phyloP scores from a whole-genome alignment of 1,140 invertebrate genomes.

The Archegozetes longisetosus region DNA sequence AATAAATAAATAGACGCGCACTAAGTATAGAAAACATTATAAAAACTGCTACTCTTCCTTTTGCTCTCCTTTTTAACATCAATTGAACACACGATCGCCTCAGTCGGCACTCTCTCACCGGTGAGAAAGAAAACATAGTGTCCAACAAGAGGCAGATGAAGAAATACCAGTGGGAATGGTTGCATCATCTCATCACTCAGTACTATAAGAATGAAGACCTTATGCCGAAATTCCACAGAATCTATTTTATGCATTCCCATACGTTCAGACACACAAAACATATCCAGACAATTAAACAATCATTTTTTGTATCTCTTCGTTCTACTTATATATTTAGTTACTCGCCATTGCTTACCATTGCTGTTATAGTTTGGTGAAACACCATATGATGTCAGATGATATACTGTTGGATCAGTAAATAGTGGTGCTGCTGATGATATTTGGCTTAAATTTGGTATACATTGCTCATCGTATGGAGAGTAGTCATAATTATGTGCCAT shows the following conservation, averaged over 20 bases:
- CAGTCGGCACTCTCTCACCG: not conserved
- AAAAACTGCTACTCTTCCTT: no score
- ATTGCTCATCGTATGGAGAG: not conserved
- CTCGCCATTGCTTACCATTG: not conserved
- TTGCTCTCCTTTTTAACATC: no score
- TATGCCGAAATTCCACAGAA: no score
- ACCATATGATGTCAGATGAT: not conserved
- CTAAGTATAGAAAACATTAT: no score
- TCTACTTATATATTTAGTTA: no score
- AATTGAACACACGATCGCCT: not conserved
- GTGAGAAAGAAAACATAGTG: not conserved
- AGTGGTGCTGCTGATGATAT: not conserved
- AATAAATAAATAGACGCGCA: no score
- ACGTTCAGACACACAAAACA: no score
- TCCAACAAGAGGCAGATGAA: not conserved
- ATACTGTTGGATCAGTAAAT: not conserved
- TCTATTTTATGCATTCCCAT: no score
- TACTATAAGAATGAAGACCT: no score
- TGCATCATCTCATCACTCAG: not conserved
- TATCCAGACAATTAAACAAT: no score
- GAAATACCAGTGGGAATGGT: not conserved
- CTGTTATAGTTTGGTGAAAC: not conserved
- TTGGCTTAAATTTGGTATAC: not conserved
- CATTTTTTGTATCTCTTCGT: no score
- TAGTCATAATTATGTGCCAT: not conserved